Evolutionary conservation across 2,888 invertebrate genomes (phyloP), one percentile per base, ranked within the genome.

Genomic region (Hypomecis punctinalis): DNA sequence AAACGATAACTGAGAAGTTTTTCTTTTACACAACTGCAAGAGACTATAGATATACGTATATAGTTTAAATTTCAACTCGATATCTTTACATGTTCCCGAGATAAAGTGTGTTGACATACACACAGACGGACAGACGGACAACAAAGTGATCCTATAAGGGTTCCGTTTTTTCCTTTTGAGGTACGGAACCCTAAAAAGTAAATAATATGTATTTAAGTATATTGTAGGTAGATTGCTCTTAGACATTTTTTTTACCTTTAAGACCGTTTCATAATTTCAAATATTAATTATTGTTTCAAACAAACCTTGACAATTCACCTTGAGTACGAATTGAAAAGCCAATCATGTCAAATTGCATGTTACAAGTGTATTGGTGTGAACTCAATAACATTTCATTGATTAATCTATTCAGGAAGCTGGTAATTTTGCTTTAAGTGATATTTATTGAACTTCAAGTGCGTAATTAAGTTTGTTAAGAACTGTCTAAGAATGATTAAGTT

Each of bases 271-370:
- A 13, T 47, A 47, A 47, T 47, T 47, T 2, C 47, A 47, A 33
- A 33, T 23, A 33, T 9, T 33, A 9, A 47, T 23, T 23, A 23
- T 47, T 47, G 47, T 33, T 47, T 47, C 47, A 47, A 33, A 47
- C 7, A 36, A 46, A 36, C 61, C 56, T 58, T 51, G 42, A 42
- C 37, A 49, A 43, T 8, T 43, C 13, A 33, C 70, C 67, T 70
- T 68, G 70, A 67, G 61, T 60, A 60, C 46, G 23, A 47, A 63
- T 62, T 33, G 61, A 63, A 65, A 63, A 23, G 49, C 46, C 53
- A 58, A 56, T 70, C 61, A 61, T 59, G 36, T 45, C 54, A 39
- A 52, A 64, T 60, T 68, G 57, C 45, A 23, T 52, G 60, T 57
- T 48, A 57, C 36, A 33, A 10, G 23, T 11, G 49, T 42, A 11